Evolutionary conservation across 2,113 vertebrate genomes (phyloP).

Genomic region (Mormyrus iriodes): DNA sequence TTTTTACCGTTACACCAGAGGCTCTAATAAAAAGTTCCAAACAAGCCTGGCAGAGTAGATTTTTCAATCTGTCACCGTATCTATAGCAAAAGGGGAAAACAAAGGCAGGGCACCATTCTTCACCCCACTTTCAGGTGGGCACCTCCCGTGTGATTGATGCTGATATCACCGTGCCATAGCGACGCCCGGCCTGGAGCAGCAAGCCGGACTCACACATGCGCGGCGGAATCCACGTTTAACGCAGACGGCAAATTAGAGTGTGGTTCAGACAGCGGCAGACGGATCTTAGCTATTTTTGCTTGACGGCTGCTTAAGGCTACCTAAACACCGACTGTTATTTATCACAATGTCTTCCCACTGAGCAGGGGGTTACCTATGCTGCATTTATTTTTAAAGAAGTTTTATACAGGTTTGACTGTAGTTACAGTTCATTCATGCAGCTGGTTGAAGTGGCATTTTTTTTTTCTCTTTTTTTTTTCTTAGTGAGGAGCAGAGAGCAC

Average conservation of each 20-base stretch:
- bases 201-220: neutral
- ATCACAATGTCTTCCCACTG: constrained; percentile 1
- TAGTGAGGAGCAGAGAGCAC: no score
- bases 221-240: no score
- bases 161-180: neutral
- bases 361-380: constrained; percentile 1
- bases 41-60: neutral
- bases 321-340: constrained; percentile 3
- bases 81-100: neutral
- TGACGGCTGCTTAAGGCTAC: neutral
- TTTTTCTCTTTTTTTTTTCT: no score
- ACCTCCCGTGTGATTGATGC: neutral
- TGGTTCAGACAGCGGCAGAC: neutral
- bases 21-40: constrained; percentile 37
- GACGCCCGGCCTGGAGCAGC: neutral
- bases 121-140: neutral
- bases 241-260: neutral
- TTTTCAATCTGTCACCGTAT: constrained; percentile 7
- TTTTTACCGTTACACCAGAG: constrained; percentile 42
- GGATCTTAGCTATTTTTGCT: neutral
- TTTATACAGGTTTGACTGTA: no score
- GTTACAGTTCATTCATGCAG: no score
- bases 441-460: no score
- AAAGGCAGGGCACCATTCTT: neutral
- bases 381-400: constrained; percentile 3